phyloP scores from a whole-genome alignment of 2,113 vertebrate genomes.

The Agelaius tricolor region DNA sequence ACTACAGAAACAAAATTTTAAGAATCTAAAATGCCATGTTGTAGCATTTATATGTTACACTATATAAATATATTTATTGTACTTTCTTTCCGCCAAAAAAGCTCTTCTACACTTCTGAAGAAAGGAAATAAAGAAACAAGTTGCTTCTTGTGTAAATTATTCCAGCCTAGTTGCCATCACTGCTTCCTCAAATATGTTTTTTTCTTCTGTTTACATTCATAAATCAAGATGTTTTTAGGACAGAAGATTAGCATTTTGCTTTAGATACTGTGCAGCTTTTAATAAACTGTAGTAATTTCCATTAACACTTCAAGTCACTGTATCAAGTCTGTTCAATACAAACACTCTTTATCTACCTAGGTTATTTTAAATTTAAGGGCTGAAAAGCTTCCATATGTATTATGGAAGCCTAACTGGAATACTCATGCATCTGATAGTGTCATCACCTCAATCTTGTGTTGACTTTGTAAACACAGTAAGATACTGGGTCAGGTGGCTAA shows the following conservation, averaged over 20 bases:
- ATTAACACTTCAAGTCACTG: neutral
- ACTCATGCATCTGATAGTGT: neutral
- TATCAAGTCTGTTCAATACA: neutral
- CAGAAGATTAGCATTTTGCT: neutral
- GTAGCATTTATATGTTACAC: neutral
- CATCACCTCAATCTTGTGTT: neutral
- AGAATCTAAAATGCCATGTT: neutral
- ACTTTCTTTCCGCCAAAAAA: accelerated
- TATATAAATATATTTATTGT: neutral
- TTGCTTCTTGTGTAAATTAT: neutral
- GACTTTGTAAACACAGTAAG: neutral
- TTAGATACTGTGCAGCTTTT: neutral
- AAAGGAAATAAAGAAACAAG: neutral
- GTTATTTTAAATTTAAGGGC: neutral
- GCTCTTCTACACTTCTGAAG: neutral
- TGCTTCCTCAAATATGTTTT: neutral
- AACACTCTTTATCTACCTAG: neutral
- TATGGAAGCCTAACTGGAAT: neutral
- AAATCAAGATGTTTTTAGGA: neutral
- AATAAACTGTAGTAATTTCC: neutral
- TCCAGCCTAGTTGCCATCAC: neutral
- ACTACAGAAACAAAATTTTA: neutral
- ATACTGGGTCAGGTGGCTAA: neutral
- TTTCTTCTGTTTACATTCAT: neutral
- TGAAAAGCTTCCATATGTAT: neutral